phyloP scores from a whole-genome alignment of 35 echinoderm and acorn worm species.

The Chiridota heheva region DNA sequence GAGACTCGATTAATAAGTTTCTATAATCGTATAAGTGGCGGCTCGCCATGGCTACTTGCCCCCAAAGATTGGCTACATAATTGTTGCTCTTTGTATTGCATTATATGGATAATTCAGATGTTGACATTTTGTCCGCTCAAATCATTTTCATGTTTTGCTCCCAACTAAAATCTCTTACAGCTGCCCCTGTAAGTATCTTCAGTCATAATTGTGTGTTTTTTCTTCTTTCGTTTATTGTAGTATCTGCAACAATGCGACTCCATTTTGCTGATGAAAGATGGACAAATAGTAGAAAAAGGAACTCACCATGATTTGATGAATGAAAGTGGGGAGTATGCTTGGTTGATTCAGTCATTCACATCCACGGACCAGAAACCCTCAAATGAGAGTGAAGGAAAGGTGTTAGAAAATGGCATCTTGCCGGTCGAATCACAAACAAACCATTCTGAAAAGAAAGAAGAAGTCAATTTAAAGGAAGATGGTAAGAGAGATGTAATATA shows the following conservation, averaged over 20 bases:
- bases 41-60: too few relatives aligned
- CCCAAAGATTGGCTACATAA: too few relatives aligned
- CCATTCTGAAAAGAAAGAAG: background rate
- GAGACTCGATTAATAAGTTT: too few relatives aligned
- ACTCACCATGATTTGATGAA: constrained; percentile 65
- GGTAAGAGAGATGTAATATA: background rate
- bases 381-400: background rate
- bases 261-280: constrained; percentile 61
- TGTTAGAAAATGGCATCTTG: background rate
- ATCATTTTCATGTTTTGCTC: too few relatives aligned
- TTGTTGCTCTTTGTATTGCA: too few relatives aligned
- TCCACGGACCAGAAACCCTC: background rate
- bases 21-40: too few relatives aligned
- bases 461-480: background rate
- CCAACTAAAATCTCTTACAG: too few relatives aligned
- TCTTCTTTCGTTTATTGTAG: constrained; percentile 21
- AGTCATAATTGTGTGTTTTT: background rate
- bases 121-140: too few relatives aligned
- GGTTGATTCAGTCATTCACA: constrained; percentile 62
- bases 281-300: constrained; percentile 61
- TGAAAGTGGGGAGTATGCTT: constrained; percentile 48
- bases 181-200: too few relatives aligned
- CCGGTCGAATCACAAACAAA: background rate
- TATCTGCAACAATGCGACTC: constrained; percentile 79
- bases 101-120: too few relatives aligned